phyloP scores from a whole-genome alignment of 2,113 vertebrate species.

The Tragelaphus buxtoni region DNA sequence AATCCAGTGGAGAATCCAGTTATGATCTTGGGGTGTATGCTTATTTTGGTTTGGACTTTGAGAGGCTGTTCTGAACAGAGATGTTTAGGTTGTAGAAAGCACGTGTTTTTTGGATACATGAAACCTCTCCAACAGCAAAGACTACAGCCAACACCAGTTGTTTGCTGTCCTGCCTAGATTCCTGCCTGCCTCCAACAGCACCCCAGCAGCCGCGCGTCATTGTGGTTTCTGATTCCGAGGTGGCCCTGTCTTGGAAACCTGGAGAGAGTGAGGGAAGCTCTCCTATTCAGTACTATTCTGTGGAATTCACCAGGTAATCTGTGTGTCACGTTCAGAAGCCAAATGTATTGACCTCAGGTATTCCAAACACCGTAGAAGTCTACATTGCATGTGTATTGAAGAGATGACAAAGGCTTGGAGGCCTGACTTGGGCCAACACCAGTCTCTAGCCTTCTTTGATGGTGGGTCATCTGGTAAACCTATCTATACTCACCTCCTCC shows the following conservation, averaged over 20 bases:
- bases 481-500: neutral
- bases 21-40: neutral
- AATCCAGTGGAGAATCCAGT: neutral
- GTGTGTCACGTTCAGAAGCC: slow-evolving; percentile 3
- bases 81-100: neutral
- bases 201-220: slow-evolving; percentile 86
- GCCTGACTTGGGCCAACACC: accelerated
- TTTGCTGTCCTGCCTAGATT: slow-evolving; percentile 79
- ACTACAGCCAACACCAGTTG: neutral
- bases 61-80: neutral
- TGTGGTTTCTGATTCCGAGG: slow-evolving; percentile 93
- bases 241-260: slow-evolving; percentile 93
- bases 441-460: neutral
- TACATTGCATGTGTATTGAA: neutral
- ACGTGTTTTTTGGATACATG: neutral
- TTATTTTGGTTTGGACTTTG: neutral
- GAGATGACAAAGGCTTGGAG: neutral
- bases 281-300: slow-evolving; percentile 87
- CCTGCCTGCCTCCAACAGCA: slow-evolving; percentile 88
- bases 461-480: neutral
- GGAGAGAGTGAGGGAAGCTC: slow-evolving; percentile 86
- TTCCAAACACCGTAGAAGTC: neutral
- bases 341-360: accelerated
- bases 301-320: slow-evolving; percentile 93
- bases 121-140: neutral